phyloP scores from a whole-genome alignment of 2,113 vertebrate genomes.

The Ammodramus savannarum region DNA sequence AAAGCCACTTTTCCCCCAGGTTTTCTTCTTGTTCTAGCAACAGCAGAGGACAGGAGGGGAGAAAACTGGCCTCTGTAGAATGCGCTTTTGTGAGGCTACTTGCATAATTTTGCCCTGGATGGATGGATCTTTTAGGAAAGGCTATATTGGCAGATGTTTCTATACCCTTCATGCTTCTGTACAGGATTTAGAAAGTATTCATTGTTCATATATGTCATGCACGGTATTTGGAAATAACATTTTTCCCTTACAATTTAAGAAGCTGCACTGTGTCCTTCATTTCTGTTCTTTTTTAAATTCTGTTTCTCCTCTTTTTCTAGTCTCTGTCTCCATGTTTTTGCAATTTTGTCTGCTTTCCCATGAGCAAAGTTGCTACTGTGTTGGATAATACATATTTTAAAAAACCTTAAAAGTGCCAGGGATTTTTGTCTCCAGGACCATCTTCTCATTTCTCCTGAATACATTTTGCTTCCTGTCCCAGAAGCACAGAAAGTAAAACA shows the following conservation, averaged over 20 bases:
- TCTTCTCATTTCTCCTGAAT: neutral
- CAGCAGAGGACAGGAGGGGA: neutral
- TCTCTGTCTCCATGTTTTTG: neutral
- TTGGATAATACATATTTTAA: neutral
- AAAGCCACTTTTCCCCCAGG: neutral
- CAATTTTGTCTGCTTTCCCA: neutral
- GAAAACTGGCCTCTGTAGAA: neutral
- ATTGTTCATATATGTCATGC: neutral
- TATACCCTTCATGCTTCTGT: neutral
- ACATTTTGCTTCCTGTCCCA: conserved; percentile 1
- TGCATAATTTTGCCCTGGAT: neutral
- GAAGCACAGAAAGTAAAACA: conserved; percentile 4
- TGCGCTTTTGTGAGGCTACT: neutral
- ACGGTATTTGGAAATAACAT: accelerated
- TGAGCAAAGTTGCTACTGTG: neutral
- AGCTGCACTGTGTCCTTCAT: neutral
- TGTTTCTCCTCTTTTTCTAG: neutral
- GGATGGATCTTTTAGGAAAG: neutral
- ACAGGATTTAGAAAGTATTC: conserved; percentile 7
- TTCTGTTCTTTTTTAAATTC: neutral
- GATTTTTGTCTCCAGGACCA: neutral
- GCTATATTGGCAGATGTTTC: neutral
- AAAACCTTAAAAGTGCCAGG: neutral
- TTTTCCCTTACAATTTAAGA: neutral
- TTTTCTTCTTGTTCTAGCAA: neutral